Evolutionary conservation across 2,888 invertebrate genomes (phyloP), one percentile per base, ranked within the genome.

Genomic region (Zeuzera pyrina): DNA sequence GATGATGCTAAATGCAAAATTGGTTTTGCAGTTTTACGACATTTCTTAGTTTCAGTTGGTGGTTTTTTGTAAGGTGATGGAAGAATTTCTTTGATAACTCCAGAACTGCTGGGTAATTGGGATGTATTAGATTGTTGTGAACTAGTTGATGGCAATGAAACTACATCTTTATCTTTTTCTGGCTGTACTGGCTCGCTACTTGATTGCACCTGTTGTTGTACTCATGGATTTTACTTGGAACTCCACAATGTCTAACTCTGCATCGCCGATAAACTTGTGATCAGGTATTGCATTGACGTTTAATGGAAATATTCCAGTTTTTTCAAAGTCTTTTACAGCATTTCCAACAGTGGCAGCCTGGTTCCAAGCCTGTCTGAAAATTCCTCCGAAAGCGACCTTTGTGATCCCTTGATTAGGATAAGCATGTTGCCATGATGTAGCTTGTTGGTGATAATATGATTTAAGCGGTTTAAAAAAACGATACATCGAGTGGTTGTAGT

Each of bases 341-440:
- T 35, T 35, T 35, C 28, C 35, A 31, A 35, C 35, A 35, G 31
- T 35, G 11, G 31, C 35, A 26, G 31, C 31, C 19, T 35, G 35
- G n/a, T 35, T 30, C 31, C 30, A 30, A 30, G 33, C 30, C 27
- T 29, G 30, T 34, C 19, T 19, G n/a, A n/a, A n/a, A n/a, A n/a
- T n/a, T n/a, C n/a, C n/a, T n/a, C n/a, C n/a, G n/a, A n/a, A 19
- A 19, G 19, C 19, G 19, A 19, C 19, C 5, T n/a, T n/a, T n/a
- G n/a, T n/a, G n/a, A n/a, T n/a, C n/a, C n/a, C n/a, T n/a, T n/a
- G n/a, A n/a, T n/a, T n/a, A 19, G 19, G 19, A 19, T 19, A 8
- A n/a, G n/a, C n/a, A n/a, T n/a, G n/a, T n/a, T n/a, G n/a, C n/a
- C n/a, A n/a, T n/a, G n/a, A n/a, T n/a, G n/a, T n/a, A n/a, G n/a